These are phyloP conservation scores for Prunella himalayana DNA, from an alignment of 2,113 vertebrate species.

Conservation along the genomic window DNA sequence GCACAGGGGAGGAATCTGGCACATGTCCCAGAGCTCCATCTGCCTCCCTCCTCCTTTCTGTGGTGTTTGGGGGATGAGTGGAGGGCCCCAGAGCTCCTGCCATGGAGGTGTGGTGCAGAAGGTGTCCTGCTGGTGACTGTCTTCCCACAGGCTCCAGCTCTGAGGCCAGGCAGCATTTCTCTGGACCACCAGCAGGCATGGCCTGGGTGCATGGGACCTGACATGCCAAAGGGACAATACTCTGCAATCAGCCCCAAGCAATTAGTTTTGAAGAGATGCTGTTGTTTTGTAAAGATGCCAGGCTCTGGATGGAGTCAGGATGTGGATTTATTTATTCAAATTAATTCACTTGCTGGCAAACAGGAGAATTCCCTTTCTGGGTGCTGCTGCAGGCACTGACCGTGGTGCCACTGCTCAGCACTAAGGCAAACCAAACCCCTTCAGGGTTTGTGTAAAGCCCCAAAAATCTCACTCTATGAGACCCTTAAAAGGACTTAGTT, in stretches of 20 bases:
- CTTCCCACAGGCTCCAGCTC: neutral
- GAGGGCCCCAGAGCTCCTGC: neutral
- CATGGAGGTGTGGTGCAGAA: neutral
- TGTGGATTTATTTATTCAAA: neutral
- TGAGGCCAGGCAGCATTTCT: neutral
- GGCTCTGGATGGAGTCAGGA: neutral
- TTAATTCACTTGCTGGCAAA: neutral
- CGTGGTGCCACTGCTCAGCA: fast-evolving
- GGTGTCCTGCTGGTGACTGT: neutral
- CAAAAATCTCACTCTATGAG: fast-evolving
- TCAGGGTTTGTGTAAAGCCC: neutral
- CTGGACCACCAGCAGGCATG: neutral
- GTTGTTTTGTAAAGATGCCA: neutral
- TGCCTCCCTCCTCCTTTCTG: neutral
- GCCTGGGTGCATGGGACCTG: neutral
- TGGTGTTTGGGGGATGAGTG: too few relatives aligned
- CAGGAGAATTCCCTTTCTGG: neutral
- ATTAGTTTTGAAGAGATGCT: neutral
- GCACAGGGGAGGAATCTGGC: fast-evolving
- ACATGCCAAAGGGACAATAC: neutral
- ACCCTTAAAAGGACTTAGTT: neutral
- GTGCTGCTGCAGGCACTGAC: fast-evolving
- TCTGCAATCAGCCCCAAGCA: neutral
- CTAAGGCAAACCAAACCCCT: neutral
- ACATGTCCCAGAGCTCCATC: fast-evolving